A percentile compares a stretch with the other conserved stretches of the same genome.
Conservation (phyloP, 2,797 vertebrate species). For the Artibeus lituratus region DNA sequence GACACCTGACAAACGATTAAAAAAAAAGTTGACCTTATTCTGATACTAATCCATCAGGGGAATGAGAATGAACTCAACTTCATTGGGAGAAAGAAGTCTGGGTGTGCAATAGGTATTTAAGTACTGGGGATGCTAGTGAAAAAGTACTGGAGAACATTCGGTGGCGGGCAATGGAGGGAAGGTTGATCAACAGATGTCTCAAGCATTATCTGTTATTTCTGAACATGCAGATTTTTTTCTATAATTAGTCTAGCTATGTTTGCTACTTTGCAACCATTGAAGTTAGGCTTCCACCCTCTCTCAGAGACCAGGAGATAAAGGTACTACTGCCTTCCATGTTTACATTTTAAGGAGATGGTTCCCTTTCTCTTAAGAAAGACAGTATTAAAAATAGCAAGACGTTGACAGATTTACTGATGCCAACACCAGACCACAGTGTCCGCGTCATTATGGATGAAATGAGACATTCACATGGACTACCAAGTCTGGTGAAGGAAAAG, state of each 20-base stretch:
- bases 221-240: not conserved
- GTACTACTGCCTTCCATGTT: not conserved
- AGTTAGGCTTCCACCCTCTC: not conserved
- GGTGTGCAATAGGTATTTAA: not conserved
- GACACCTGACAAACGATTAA: not conserved
- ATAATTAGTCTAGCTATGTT: not conserved
- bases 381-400: not conserved
- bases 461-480: too few relatives aligned
- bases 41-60: not conserved
- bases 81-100: not conserved
- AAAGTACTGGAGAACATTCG: not conserved
- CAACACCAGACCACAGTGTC: too few relatives aligned
- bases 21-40: not conserved
- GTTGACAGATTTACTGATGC: not conserved
- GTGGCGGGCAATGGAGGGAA: too few relatives aligned
- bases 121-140: not conserved
- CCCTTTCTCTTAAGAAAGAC: not conserved
- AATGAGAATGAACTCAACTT: not conserved
- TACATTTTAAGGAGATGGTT: not conserved
- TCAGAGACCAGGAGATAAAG: not conserved
- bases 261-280: not conserved
- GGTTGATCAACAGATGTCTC: not conserved
- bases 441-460: too few relatives aligned
- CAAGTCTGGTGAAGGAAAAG: too few relatives aligned
- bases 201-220: not conserved